phyloP scores from a whole-genome alignment of 2,797 vertebrate species.

The Leucoraja ocellata region DNA sequence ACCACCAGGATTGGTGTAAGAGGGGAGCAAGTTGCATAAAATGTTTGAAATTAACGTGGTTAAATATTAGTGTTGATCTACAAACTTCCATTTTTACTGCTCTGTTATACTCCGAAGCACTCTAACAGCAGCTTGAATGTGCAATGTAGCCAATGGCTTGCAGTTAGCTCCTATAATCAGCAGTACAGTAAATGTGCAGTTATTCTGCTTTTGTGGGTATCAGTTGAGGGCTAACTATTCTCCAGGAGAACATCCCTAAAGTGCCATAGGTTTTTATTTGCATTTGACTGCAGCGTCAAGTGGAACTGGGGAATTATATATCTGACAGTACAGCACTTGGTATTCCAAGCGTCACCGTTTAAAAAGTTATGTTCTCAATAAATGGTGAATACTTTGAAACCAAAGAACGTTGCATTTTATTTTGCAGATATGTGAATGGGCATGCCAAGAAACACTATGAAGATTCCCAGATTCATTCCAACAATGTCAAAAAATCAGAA shows the following conservation, averaged over 20 bases:
- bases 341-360: not conserved
- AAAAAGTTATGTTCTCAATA: not conserved
- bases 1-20: not conserved
- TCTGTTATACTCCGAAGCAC: not conserved
- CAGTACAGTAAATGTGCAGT: not conserved
- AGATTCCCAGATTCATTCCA: constrained; percentile 68
- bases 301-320: no score
- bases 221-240: not conserved
- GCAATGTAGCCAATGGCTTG: no score
- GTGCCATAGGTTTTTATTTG: not conserved
- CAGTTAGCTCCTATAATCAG: not conserved
- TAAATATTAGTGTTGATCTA: not conserved
- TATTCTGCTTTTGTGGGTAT: not conserved
- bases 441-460: constrained; percentile 98
- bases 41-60: not conserved
- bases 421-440: constrained; percentile 87
- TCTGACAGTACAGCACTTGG: not conserved
- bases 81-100: not conserved
- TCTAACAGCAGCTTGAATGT: not conserved
- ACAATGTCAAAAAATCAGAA: constrained; percentile 74
- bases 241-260: not conserved
- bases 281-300: not conserved
- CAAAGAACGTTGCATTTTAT: not conserved
- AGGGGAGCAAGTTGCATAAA: not conserved
- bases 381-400: not conserved